A percentile compares a stretch with the other conserved stretches of the same genome.
Conservation (phyloP, 2,888 invertebrate genomes). For the Cylindroiulus punctatus region DNA sequence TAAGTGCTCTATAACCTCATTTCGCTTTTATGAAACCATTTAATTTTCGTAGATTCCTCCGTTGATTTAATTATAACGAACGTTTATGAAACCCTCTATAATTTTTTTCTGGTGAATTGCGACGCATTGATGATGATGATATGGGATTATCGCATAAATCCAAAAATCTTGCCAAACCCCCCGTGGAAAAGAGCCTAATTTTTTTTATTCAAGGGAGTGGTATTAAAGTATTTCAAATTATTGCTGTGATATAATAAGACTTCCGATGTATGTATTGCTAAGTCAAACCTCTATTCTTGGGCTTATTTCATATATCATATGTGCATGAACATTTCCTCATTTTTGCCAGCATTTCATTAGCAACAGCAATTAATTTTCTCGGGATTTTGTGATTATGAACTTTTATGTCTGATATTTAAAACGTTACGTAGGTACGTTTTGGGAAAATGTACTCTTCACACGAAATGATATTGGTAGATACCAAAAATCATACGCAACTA, state of each 20-base stretch:
- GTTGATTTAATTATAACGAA: constrained; percentile 31
- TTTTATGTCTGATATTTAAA: too few relatives aligned
- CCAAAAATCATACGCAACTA: too few relatives aligned
- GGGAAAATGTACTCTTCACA: too few relatives aligned
- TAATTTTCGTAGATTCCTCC: constrained; percentile 40
- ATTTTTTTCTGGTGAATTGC: not conserved
- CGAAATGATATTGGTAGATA: too few relatives aligned
- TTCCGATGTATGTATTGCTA: not conserved
- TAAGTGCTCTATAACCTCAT: constrained; percentile 21
- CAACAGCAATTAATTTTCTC: too few relatives aligned
- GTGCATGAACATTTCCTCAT: not conserved
- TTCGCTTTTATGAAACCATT: constrained; percentile 38
- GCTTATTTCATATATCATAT: not conserved
- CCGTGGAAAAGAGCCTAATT: constrained; percentile 3
- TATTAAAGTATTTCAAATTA: constrained; percentile 16
- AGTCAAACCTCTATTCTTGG: constrained; percentile 17
- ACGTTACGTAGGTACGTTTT: too few relatives aligned
- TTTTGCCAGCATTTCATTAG: too few relatives aligned
- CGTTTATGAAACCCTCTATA: not conserved
- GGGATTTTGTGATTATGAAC: too few relatives aligned
- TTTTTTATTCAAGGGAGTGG: constrained; percentile 5
- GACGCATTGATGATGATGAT: not conserved
- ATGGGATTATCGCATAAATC: not conserved
- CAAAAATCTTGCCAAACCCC: not conserved
- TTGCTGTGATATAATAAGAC: not conserved